These are phyloP conservation scores for Pecten maximus DNA, from an alignment of 2,888 invertebrate genomes.

Conservation along the genomic window DNA sequence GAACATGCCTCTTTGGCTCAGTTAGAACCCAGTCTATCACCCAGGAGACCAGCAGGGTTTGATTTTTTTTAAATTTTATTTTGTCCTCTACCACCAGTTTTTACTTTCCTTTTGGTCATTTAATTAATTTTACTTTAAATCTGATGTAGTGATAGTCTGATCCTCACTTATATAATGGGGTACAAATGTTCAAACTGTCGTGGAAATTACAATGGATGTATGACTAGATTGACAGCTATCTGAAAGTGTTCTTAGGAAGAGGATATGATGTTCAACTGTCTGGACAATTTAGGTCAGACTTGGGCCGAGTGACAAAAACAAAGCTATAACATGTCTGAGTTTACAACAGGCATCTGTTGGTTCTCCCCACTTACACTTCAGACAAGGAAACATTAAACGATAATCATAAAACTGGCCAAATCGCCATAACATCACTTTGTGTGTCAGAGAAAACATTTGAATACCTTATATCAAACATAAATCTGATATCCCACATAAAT, in stretches of 20 bases:
- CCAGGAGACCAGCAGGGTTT: too few species aligned
- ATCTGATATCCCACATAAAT: not conserved
- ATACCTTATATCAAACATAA: not conserved
- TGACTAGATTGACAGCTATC: not conserved
- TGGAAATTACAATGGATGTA: too few species aligned
- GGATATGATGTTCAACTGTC: not conserved
- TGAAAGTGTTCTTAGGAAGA: not conserved
- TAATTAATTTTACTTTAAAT: too few species aligned
- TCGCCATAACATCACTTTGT: not conserved
- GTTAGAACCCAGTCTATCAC: too few species aligned
- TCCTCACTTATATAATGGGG: too few species aligned
- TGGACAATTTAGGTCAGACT: not conserved
- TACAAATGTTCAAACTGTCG: too few species aligned
- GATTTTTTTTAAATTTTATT: too few species aligned
- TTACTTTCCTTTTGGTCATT: too few species aligned
- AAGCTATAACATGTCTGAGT: not conserved
- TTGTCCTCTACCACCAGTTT: too few species aligned
- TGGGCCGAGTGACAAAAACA: not conserved
- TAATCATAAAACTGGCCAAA: not conserved
- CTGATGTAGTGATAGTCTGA: too few species aligned
- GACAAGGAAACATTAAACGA: not conserved
- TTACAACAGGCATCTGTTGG: slow-evolving; percentile 5
- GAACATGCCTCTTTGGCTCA: too few species aligned
- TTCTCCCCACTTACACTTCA: not conserved
- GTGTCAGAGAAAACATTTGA: not conserved